Base-by-base conservation (phyloP, 2,113 vertebrate species). In the Equus quagga region DNA sequence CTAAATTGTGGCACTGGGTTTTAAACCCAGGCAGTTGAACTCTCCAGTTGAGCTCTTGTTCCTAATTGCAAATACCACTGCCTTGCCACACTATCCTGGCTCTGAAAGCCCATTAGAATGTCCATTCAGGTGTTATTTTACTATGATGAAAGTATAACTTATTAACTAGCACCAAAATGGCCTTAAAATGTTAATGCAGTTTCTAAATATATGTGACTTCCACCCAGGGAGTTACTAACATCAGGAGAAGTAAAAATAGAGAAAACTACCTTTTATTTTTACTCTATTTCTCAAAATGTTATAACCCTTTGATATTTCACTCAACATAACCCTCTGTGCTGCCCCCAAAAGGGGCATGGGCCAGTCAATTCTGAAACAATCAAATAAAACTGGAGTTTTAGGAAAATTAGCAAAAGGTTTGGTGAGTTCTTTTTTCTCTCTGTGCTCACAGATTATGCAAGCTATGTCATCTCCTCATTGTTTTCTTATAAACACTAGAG, bases 131-230 rank as follows among this genome's bases (percentile, higher is more conserved):
- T 62, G 15, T 26, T 89, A 60, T 67, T 79, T 94, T 46, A 92
- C 44, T 23, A 51, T 13, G 28, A 84, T 73, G 41, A 89, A 84
- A 92, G n/a, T 56, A 65, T 83, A 84, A 85, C 73, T 89, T 92
- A 84, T 78, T 91, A 80, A 85, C 4, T 19, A 82, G 44, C 70
- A 89, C 49, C 56, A 78, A 49, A 84, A 65, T 46, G 58, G 41
- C 0, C 81, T 84, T 91, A 65, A 87, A 83, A 84, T 41, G 4
- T 67, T 75, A 80, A 85, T 49, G n/a, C 1, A 49, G 4, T 81
- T 92, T 84, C 91, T 91, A 91, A 94, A 91, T 80, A 60, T 51
- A 67, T 36, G 1, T 79, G 64, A 90, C 58, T 85, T 75, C 24
- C 6, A 90, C 17, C 49, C 23, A 75, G 9, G 46, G 28, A 87